Evolutionary conservation across 2,797 vertebrate genomes (phyloP).

Genomic region (Gallinago nigripennis): DNA sequence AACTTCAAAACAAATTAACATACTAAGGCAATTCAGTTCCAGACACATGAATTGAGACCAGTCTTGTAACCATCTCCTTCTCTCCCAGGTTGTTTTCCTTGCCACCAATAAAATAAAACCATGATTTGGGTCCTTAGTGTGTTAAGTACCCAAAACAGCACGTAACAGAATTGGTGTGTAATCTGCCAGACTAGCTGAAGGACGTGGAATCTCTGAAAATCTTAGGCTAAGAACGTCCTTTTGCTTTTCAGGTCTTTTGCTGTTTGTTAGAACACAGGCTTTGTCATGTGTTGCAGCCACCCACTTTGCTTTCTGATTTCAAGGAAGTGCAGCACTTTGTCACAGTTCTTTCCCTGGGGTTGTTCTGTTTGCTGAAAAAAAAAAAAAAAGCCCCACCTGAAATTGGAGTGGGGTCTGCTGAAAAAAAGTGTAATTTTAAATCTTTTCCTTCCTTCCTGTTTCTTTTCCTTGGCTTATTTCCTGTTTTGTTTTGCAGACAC

Average conservation of each 20-base stretch:
- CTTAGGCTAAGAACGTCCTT: neutral
- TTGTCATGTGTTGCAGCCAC: neutral
- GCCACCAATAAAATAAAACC: neutral
- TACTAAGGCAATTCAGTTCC: neutral
- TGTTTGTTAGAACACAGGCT: neutral
- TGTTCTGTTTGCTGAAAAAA: neutral
- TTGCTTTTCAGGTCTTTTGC: neutral
- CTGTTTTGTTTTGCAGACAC: conserved; percentile 75
- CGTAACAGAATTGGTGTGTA: neutral
- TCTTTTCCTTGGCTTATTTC: neutral
- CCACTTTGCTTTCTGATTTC: neutral
- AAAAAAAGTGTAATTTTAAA: neutral
- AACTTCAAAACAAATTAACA: neutral
- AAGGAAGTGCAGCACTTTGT: neutral
- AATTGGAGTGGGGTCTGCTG: neutral
- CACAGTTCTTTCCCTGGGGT: neutral
- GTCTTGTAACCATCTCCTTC: neutral
- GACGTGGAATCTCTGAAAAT: neutral
- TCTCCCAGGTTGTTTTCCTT: neutral
- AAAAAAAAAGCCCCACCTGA: neutral
- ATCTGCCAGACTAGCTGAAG: neutral
- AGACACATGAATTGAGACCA: neutral
- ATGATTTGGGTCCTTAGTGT: neutral
- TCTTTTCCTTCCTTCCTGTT: neutral
- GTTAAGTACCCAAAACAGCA: neutral